These are phyloP conservation scores for Zalophus californianus DNA, from an alignment of 2,797 vertebrate species.

Conservation along the genomic window DNA sequence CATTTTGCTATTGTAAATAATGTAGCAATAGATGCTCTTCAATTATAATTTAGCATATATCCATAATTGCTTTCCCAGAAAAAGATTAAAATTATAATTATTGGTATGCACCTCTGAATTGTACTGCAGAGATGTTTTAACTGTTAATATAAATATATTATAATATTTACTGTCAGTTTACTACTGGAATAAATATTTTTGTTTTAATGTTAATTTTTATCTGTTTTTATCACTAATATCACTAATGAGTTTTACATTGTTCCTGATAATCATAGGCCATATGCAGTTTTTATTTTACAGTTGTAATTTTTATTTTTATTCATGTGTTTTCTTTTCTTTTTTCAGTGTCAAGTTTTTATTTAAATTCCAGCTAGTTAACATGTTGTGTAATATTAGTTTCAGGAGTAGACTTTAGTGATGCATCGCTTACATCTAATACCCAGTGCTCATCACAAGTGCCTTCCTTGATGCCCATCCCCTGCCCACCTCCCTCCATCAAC, in stretches of 20 bases:
- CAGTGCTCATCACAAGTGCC: too few relatives aligned
- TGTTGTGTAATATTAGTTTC: too few relatives aligned
- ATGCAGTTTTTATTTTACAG: neutral
- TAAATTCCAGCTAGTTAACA: too few relatives aligned
- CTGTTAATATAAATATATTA: neutral
- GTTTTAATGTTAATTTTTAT: neutral
- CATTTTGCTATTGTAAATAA: neutral
- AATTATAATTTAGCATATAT: neutral
- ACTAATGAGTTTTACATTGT: neutral
- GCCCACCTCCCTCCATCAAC: too few relatives aligned
- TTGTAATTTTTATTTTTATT: too few relatives aligned
- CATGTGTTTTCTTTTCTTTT: too few relatives aligned
- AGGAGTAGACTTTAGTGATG: too few relatives aligned
- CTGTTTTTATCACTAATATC: neutral
- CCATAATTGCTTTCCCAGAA: neutral
- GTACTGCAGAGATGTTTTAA: neutral
- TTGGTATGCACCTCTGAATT: neutral
- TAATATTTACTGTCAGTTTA: neutral
- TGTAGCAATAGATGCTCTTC: neutral
- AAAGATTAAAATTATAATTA: neutral
- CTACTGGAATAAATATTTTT: neutral
- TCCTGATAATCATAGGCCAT: neutral
- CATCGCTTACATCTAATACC: too few relatives aligned
- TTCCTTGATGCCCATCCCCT: too few relatives aligned
- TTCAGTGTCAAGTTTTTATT: too few relatives aligned